Evolutionary conservation across 2,113 vertebrate species (phyloP).

Genomic region (Stegostoma tigrinum): DNA sequence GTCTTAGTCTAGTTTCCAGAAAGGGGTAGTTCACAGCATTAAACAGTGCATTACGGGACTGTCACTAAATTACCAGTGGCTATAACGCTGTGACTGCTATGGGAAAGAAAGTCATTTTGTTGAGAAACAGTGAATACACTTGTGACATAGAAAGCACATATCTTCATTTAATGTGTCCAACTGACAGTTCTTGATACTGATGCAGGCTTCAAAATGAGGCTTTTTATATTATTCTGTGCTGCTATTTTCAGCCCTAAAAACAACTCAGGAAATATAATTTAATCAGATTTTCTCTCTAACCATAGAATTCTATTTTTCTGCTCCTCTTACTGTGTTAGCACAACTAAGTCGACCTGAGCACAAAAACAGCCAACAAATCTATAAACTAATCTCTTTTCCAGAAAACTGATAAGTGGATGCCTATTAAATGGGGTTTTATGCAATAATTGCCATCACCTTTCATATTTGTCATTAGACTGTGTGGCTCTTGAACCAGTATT

Average conservation of each 20-base stretch:
- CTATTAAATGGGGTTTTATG: not conserved
- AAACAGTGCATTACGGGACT: not conserved
- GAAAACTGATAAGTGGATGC: not conserved
- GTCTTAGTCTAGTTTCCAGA: not conserved
- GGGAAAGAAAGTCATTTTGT: not conserved
- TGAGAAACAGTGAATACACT: not conserved
- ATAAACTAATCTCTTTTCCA: not conserved
- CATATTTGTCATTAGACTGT: not conserved
- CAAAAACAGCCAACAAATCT: not conserved
- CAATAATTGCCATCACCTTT: not conserved
- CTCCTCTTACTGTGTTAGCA: not conserved
- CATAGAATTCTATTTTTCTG: constrained; percentile 1
- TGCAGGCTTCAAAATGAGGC: not conserved
- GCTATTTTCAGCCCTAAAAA: not conserved
- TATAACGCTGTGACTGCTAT: not conserved
- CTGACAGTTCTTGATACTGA: not conserved
- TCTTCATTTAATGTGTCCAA: not conserved
- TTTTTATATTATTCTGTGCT: not conserved
- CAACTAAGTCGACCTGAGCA: not conserved
- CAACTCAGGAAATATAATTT: not conserved
- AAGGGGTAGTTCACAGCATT: not conserved
- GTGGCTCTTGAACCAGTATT: not conserved
- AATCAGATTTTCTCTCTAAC: not conserved
- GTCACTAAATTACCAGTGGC: not conserved
- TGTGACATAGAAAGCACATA: not conserved